A percentile compares a stretch with the other conserved stretches of the same genome.
These are phyloP conservation scores for Psophia crepitans DNA, from an alignment of 2,113 vertebrate species.

Conservation along the genomic window DNA sequence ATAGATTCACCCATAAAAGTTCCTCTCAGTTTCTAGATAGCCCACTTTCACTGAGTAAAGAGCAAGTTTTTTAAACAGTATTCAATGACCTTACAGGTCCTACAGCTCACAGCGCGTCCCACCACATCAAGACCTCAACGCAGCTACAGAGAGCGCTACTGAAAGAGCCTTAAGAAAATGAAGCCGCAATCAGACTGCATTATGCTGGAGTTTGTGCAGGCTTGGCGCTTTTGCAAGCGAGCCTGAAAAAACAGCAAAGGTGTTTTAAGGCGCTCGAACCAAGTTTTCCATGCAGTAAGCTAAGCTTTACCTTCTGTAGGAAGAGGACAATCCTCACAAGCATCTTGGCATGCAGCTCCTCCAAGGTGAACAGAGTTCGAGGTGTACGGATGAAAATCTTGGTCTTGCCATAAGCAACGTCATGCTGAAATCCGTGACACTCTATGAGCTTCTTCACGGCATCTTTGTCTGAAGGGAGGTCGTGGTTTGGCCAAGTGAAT, in stretches of 20 bases:
- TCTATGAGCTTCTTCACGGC: slow-evolving; percentile 89
- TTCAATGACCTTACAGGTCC: background rate
- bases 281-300: background rate
- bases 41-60: background rate
- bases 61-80: background rate
- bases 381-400: slow-evolving; percentile 97
- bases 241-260: background rate
- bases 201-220: background rate
- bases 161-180: background rate
- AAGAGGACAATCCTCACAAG: slow-evolving; percentile 92
- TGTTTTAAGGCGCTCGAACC: background rate
- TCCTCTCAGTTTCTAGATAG: background rate
- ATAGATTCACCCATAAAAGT: background rate
- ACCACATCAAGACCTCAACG: background rate
- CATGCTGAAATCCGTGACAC: slow-evolving; percentile 87
- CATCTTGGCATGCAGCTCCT: slow-evolving; percentile 91
- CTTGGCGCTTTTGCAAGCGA: background rate
- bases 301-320: slow-evolving; percentile 89
- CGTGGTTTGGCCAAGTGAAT: slow-evolving; percentile 97
- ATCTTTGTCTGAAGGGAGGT: slow-evolving; percentile 86
- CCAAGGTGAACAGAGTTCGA: slow-evolving; percentile 90
- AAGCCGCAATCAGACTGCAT: background rate
- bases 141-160: background rate
- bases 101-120: background rate
- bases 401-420: slow-evolving; percentile 92